Evolutionary conservation across 2,888 invertebrate genomes (phyloP).

Genomic region (Noctua fimbriata): DNA sequence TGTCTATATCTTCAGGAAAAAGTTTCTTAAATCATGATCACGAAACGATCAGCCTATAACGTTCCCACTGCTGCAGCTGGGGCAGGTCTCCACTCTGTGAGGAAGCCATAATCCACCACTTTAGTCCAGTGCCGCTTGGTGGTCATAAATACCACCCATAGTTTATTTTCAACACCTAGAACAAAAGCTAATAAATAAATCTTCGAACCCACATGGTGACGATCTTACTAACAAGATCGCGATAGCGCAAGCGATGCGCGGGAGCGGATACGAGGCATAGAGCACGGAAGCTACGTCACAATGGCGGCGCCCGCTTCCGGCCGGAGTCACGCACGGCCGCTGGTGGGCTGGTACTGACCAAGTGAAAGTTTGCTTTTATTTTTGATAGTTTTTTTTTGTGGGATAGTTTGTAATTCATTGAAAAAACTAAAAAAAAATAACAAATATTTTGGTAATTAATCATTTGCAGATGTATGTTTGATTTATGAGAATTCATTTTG

Average conservation of each 20-base stretch:
- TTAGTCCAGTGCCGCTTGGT: not conserved
- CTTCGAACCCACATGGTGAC: conserved; percentile 45
- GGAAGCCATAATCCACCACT: not conserved
- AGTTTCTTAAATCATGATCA: too few species aligned
- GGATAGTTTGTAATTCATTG: not conserved
- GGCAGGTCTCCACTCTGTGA: not conserved
- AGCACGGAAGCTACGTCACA: conserved; percentile 79
- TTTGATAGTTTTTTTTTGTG: conserved; percentile 16
- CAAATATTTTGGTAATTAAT: not conserved
- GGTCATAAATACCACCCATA: not conserved
- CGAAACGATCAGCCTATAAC: not conserved
- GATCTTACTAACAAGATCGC: conserved; percentile 75
- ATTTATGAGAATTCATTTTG: not conserved
- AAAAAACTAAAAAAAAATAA: not conserved
- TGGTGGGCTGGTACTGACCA: conserved; percentile 65
- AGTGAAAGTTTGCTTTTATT: conserved; percentile 63
- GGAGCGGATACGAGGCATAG: conserved; percentile 75
- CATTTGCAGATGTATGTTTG: not conserved
- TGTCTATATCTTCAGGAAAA: too few species aligned
- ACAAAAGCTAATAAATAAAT: conserved; percentile 59
- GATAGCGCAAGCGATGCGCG: conserved; percentile 74
- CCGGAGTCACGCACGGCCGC: conserved; percentile 82
- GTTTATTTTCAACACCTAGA: conserved; percentile 7
- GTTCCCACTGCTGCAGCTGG: not conserved
- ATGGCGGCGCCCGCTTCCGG: conserved; percentile 79